These are phyloP conservation scores for Acleris sparsana DNA, from an alignment of 2,888 invertebrate genomes.

Conservation along the genomic window DNA sequence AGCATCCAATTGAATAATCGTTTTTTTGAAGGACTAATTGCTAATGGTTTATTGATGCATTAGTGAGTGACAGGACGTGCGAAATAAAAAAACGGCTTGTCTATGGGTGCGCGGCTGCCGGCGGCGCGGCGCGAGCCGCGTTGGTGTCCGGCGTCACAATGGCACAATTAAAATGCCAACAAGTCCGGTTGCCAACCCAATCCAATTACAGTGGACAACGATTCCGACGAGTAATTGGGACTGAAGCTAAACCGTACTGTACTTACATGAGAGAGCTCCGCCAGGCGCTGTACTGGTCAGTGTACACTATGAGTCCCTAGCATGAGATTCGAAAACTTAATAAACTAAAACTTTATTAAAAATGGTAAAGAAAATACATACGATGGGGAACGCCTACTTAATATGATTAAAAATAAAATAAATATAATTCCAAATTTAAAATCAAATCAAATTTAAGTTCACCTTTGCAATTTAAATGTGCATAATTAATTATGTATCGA, in stretches of 20 bases:
- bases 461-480: too few species aligned
- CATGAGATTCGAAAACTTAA: neutral
- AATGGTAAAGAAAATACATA: too few species aligned
- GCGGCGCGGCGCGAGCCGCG: constrained; percentile 60
- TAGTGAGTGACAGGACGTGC: constrained; percentile 52
- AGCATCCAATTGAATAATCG: constrained; percentile 29
- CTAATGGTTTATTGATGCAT: constrained; percentile 49
- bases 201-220: constrained; percentile 83
- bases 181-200: constrained; percentile 81
- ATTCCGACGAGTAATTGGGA: constrained; percentile 82
- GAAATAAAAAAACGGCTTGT: constrained; percentile 71
- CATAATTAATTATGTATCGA: too few species aligned
- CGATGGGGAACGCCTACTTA: too few species aligned
- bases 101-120: constrained; percentile 55
- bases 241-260: constrained; percentile 66
- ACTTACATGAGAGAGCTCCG: constrained; percentile 65
- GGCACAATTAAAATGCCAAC: constrained; percentile 84
- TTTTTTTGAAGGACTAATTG: constrained; percentile 38
- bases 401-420: too few species aligned
- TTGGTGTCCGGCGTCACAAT: constrained; percentile 79
- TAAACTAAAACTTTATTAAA: neutral
- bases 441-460: too few species aligned
- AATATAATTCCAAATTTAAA: too few species aligned
- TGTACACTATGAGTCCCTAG: neutral
- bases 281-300: constrained; percentile 51